phyloP scores from a whole-genome alignment of 2,888 invertebrate species.

The Nephrotoma appendiculata region DNA sequence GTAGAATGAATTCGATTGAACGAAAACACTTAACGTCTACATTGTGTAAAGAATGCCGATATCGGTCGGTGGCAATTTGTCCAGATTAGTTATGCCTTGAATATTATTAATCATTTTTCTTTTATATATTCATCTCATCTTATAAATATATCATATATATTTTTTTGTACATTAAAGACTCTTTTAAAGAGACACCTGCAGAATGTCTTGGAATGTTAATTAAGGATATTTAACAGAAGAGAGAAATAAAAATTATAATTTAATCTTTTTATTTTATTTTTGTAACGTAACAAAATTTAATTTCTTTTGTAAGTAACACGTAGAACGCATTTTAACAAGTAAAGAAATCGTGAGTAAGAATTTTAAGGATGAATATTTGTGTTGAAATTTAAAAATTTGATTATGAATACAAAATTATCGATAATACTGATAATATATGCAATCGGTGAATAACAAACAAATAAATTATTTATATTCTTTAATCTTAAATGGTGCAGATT shows the following conservation, averaged over 20 bases:
- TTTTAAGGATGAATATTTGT: background rate
- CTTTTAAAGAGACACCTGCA: background rate
- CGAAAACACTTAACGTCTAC: background rate
- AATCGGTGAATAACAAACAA: background rate
- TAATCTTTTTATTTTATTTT: background rate
- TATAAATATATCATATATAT: background rate
- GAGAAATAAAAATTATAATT: background rate
- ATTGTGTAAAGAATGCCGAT: constrained; percentile 1
- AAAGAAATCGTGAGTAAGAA: background rate
- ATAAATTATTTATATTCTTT: background rate
- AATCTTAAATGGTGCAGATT: background rate
- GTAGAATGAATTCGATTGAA: background rate
- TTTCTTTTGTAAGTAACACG: background rate
- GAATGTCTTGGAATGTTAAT: constrained; percentile 2
- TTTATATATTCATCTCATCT: background rate
- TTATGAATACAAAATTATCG: background rate
- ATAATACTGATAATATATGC: background rate
- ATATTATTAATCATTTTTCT: constrained; percentile 4
- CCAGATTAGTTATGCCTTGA: constrained; percentile 5
- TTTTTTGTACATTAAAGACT: background rate
- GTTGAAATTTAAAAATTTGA: background rate
- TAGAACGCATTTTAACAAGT: background rate
- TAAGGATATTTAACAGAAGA: constrained; percentile 1
- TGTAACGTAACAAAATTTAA: background rate
- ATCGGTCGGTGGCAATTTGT: constrained; percentile 3